phyloP scores from a whole-genome alignment of 2,888 invertebrate species.

The Plutella xylostella region DNA sequence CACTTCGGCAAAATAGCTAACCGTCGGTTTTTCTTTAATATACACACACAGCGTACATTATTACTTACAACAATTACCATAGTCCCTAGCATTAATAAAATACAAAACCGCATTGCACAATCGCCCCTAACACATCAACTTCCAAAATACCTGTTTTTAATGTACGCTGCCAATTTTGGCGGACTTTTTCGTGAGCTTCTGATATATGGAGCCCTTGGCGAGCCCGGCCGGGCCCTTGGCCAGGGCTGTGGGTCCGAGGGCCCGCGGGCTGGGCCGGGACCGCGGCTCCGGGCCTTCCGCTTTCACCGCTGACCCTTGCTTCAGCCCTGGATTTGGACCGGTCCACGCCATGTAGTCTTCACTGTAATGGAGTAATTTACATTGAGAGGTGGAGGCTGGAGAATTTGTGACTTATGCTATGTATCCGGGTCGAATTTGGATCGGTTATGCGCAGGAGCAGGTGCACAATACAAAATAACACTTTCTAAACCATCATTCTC shows the following conservation, averaged over 20 bases:
- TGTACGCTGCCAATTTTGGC: slow-evolving; percentile 36
- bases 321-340: slow-evolving; percentile 77
- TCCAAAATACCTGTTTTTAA: too few relatives aligned
- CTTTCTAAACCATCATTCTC: too few relatives aligned
- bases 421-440: too few relatives aligned
- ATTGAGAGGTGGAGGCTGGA: too few relatives aligned
- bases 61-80: too few relatives aligned
- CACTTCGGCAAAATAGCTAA: too few relatives aligned
- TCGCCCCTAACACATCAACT: neutral
- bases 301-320: slow-evolving; percentile 69
- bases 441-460: too few relatives aligned
- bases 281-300: slow-evolving; percentile 57
- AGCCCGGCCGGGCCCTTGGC: slow-evolving; percentile 81
- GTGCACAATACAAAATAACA: too few relatives aligned
- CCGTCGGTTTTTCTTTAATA: too few relatives aligned
- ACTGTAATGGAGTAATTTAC: too few relatives aligned
- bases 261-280: slow-evolving; percentile 42
- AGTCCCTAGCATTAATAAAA: neutral
- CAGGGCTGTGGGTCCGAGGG: slow-evolving; percentile 74
- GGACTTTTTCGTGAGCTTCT: slow-evolving; percentile 70
- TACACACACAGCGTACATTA: too few relatives aligned
- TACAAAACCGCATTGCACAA: neutral
- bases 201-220: slow-evolving; percentile 84
- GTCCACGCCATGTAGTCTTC: slow-evolving; percentile 88
- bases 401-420: too few relatives aligned